A percentile compares a stretch with the other conserved stretches of the same genome.
phyloP scores from a whole-genome alignment of 2,888 invertebrate genomes.

The Amiota communis region DNA sequence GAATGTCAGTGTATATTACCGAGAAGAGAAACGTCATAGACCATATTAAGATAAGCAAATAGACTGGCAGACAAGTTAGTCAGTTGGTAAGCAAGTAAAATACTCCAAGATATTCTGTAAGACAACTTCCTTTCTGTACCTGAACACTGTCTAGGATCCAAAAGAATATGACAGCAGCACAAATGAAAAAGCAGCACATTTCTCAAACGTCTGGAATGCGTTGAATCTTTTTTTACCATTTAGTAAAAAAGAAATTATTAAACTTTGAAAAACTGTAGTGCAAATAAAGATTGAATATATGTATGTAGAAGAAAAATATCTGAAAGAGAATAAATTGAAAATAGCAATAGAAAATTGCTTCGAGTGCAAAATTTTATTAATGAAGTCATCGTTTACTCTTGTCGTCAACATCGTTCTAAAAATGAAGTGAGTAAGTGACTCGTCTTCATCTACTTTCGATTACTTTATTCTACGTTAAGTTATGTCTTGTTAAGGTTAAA shows the following conservation, averaged over 20 bases:
- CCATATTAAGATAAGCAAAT: background rate
- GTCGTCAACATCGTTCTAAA: background rate
- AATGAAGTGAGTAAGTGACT: background rate
- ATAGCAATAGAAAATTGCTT: background rate
- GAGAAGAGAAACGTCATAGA: no score
- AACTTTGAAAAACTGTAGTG: background rate
- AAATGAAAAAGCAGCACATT: background rate
- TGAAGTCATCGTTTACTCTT: constrained; percentile 11
- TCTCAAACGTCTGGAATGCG: no score
- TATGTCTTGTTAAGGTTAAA: background rate
- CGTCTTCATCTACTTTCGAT: no score
- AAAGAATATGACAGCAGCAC: background rate
- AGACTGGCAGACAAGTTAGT: background rate
- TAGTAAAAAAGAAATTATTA: constrained; percentile 7
- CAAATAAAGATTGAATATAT: no score
- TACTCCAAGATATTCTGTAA: no score
- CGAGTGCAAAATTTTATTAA: constrained; percentile 23
- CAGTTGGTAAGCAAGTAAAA: background rate
- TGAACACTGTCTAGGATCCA: background rate
- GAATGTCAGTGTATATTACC: background rate
- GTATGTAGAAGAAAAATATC: no score
- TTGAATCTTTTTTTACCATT: background rate
- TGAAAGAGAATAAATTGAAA: background rate
- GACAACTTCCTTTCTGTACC: no score
- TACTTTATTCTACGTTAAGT: no score